Percentiles rank a stretch among this genome's conserved stretches.
phyloP scores from a whole-genome alignment of 2,113 vertebrate species.

The Semicossyphus pulcher region DNA sequence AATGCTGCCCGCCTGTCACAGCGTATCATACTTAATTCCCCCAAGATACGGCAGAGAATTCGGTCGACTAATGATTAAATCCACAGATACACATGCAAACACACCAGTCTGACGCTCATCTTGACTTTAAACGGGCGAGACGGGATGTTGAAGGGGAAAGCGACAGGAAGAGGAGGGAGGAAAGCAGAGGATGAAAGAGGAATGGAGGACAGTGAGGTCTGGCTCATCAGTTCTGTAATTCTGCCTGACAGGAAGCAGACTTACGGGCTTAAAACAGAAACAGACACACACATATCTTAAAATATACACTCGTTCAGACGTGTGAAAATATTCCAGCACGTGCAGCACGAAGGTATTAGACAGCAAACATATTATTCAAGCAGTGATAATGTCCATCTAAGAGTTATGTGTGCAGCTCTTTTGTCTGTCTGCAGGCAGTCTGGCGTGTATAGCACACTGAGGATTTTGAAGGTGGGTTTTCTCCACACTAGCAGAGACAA shows the following conservation, averaged over 20 bases:
- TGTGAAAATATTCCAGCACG: conserved; percentile 3
- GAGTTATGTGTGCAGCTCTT: conserved; percentile 2
- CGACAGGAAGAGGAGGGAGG: conserved; percentile 12
- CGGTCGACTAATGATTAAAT: conserved; percentile 27
- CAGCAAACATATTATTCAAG: conserved; percentile 26
- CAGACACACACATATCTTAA: conserved; percentile 7
- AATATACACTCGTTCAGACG: neutral
- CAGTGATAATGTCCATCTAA: conserved; percentile 24
- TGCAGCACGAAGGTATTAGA: conserved; percentile 9
- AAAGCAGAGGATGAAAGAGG: conserved; percentile 37
- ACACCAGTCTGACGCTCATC: conserved; percentile 17
- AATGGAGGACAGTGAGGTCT: conserved; percentile 23
- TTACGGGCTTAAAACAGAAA: conserved; percentile 35
- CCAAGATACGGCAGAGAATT: conserved; percentile 18
- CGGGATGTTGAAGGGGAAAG: conserved; percentile 18
- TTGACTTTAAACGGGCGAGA: conserved; percentile 34
- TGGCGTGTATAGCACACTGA: conserved; percentile 18
- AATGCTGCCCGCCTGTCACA: conserved; percentile 17
- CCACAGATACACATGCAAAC: conserved; percentile 10
- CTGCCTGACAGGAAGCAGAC: conserved; percentile 39
- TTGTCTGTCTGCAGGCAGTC: conserved; percentile 12
- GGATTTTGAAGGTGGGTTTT: conserved; percentile 40
- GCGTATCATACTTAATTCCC: conserved; percentile 10
- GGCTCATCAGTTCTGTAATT: conserved; percentile 63
- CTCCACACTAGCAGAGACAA: conserved; percentile 48